These are phyloP conservation scores for Otis tarda DNA, from an alignment of 2,113 vertebrate genomes.

Conservation along the genomic window DNA sequence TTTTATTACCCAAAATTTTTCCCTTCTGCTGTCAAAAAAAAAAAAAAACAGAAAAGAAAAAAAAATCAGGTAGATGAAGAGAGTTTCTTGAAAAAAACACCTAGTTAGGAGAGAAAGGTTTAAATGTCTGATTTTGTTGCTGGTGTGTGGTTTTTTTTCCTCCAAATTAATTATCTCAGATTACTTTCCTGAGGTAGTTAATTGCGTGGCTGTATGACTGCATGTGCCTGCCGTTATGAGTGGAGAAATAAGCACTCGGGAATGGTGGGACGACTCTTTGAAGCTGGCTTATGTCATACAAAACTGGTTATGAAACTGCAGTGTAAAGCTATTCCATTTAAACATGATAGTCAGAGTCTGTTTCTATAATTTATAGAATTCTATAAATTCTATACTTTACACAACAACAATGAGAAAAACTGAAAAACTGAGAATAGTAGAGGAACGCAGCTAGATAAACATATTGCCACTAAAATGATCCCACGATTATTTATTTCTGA, in stretches of 20 bases:
- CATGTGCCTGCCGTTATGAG: background rate
- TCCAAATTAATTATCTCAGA: background rate
- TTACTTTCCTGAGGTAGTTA: background rate
- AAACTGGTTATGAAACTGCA: conserved; percentile 5
- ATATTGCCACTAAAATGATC: background rate
- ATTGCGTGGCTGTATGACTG: background rate
- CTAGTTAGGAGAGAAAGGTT: background rate
- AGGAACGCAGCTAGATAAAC: background rate
- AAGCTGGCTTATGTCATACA: background rate
- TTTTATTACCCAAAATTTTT: background rate
- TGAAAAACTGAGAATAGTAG: background rate
- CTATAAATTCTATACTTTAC: background rate
- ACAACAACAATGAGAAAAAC: background rate
- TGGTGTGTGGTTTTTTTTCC: background rate
- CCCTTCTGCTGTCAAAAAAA: background rate
- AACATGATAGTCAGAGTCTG: background rate
- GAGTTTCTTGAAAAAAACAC: background rate
- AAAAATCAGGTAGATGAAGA: background rate
- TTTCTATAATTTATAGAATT: background rate
- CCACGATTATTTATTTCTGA: background rate
- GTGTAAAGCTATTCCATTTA: background rate
- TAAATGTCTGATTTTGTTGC: background rate
- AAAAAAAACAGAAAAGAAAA: rapidly evolving
- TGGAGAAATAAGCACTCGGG: background rate
- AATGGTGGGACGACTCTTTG: background rate